Base-by-base conservation (phyloP, 2,888 invertebrate genomes). In the Malthinus seriepunctatus region DNA sequence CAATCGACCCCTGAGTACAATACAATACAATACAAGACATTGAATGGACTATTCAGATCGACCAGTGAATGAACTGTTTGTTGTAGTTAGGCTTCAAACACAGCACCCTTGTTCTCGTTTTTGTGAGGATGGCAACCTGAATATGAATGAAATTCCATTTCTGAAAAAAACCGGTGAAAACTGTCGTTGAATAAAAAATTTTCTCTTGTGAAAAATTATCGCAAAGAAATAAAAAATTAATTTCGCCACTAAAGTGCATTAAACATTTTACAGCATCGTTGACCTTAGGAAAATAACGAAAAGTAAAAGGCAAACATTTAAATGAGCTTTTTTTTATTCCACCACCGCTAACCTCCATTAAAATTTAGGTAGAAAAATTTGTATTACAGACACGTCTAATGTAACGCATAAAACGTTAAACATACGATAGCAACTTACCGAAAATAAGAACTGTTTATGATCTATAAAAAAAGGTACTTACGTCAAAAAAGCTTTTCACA, bases 391-490 rank as follows among this genome's bases (percentile, higher is more conserved):
- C 52, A 52, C 52, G 52, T 52, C 35, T 52, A 44, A 33, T 52
- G 45, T 45, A 35, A 45, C 35, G 46, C 44, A 52, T 52, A 52
- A 52, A 52, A 45, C 45, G 52, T 46, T 52, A 52, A 51, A 52
- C 45, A 35, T 44, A 46, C 52, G 46, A 52, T 45, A 45, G 52
- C 14, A 52, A 46, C 52, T 52, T 52, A 52, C 52, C 35, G 37
- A 46, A 52, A 52, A 52, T 52, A 52, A 52, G 52, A 52, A 52
- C 52, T 52, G 52, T 52, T 52, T 52, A 52, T 52, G 33, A 45
- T 44, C 37, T 37, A 52, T 45, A 52, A 52, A 52, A 31, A 11
- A 52, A 12, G n/a, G 23, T 44, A 44, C 35, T 45, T 45, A 46
- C 46, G 44, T 52, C 46, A 52, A 52, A 51, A 42, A 42, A 33